Percentiles rank a stretch among this genome's conserved stretches.
Evolutionary conservation across 2,113 vertebrate species (phyloP).

Genomic region (Pycnonotus jocosus): DNA sequence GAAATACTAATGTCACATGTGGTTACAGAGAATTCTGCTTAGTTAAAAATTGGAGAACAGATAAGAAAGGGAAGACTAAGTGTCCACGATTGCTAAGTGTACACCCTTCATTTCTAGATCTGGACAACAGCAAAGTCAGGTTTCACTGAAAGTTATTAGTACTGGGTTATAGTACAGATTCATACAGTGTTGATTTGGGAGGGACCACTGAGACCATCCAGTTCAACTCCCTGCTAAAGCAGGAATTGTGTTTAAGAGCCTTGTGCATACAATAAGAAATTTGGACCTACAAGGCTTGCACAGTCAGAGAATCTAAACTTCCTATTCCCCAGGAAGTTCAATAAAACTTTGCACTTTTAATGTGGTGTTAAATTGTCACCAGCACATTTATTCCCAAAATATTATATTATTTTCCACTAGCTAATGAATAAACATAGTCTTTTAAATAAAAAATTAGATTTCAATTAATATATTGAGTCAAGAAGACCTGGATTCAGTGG

Average conservation of each 20-base stretch:
- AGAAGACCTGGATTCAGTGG: background rate
- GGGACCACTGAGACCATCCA: background rate
- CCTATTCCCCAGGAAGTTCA: background rate
- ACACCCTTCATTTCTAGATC: background rate
- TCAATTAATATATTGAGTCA: background rate
- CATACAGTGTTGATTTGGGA: background rate
- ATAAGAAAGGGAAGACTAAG: background rate
- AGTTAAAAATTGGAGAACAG: background rate
- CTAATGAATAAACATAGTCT: background rate
- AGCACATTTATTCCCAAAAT: background rate
- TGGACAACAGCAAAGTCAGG: background rate
- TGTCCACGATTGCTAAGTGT: background rate
- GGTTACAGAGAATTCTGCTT: background rate
- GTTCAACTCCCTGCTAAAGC: background rate
- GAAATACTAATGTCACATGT: background rate
- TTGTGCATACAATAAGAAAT: background rate
- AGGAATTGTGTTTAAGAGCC: background rate
- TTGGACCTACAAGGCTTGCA: background rate
- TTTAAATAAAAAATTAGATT: background rate
- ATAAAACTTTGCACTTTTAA: background rate
- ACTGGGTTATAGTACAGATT: background rate
- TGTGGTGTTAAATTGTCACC: background rate
- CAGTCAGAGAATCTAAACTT: background rate
- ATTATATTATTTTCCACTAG: rapidly evolving
- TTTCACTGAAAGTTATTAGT: background rate